These are phyloP conservation scores for Apoda limacodes DNA, from an alignment of 2,888 invertebrate species.

Conservation along the genomic window DNA sequence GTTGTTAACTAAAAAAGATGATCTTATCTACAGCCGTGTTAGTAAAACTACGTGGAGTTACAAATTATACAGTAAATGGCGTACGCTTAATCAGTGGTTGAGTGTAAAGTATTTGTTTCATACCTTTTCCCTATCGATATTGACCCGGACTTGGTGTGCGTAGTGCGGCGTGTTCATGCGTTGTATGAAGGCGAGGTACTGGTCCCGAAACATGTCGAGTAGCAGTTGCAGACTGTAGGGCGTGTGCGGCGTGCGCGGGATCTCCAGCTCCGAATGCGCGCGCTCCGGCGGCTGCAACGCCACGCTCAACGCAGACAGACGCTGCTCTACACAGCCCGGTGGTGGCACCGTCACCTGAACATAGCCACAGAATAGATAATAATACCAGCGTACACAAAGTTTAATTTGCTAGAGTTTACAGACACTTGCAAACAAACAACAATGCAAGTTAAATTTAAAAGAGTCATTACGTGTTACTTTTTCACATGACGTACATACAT, in stretches of 20 bases:
- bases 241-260: slow-evolving; percentile 82
- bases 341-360: slow-evolving; percentile 80
- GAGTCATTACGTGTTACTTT: too few relatives aligned
- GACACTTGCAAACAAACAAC: too few relatives aligned
- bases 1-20: too few relatives aligned
- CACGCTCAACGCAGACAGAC: slow-evolving; percentile 82
- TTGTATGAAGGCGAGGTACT: slow-evolving; percentile 86
- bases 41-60: too few relatives aligned
- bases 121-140: slow-evolving; percentile 87
- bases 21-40: too few relatives aligned
- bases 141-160: slow-evolving; percentile 75
- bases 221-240: slow-evolving; percentile 90
- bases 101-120: too few relatives aligned
- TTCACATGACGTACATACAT: too few relatives aligned
- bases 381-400: background rate
- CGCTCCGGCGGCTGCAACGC: slow-evolving; percentile 71
- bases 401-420: too few relatives aligned
- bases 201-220: slow-evolving; percentile 86
- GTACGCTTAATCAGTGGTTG: too few relatives aligned
- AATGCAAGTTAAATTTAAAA: too few relatives aligned
- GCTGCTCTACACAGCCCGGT: slow-evolving; percentile 93
- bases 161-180: slow-evolving; percentile 86
- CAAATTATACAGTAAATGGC: too few relatives aligned
- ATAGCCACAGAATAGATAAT: background rate
- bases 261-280: slow-evolving; percentile 85